A percentile compares a stretch with the other conserved stretches of the same genome.
These are phyloP conservation scores for Drosophila athabasca DNA, from an alignment of 1,140 invertebrate species.

Conservation along the genomic window DNA sequence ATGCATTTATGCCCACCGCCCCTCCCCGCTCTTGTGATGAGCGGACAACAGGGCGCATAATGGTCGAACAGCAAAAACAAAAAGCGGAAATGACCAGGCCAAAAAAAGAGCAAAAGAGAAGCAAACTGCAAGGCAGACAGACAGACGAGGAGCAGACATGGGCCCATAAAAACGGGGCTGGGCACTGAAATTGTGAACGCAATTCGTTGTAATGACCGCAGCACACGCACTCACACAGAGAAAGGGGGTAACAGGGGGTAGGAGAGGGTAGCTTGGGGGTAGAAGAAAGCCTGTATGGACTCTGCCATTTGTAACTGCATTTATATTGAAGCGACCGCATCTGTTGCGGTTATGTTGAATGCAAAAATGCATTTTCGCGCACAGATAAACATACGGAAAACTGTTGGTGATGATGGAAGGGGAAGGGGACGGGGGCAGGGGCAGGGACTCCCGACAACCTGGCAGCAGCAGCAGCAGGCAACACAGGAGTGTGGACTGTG, in stretches of 20 bases:
- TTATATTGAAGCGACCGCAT: slow-evolving; percentile 82
- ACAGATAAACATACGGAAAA: slow-evolving; percentile 73
- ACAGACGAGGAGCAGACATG: slow-evolving; percentile 25
- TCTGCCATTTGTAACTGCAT: slow-evolving; percentile 77
- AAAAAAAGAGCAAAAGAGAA: slow-evolving; percentile 53
- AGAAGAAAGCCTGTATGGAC: slow-evolving; percentile 10
- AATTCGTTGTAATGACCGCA: slow-evolving; percentile 77
- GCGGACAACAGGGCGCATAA: slow-evolving; percentile 69
- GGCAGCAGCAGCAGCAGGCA: slow-evolving; percentile 7
- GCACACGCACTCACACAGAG: slow-evolving; percentile 48
- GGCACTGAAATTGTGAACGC: slow-evolving; percentile 58
- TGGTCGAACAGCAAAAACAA: slow-evolving; percentile 51
- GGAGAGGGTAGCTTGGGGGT: not conserved
- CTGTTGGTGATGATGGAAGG: slow-evolving; percentile 31
- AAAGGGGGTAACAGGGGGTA: not conserved
- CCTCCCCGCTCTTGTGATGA: slow-evolving; percentile 37
- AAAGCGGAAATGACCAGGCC: slow-evolving; percentile 77
- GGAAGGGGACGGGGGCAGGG: too few species aligned
- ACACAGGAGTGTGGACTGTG: not conserved
- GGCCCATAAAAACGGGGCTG: slow-evolving; percentile 55
- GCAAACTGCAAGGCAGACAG: slow-evolving; percentile 29
- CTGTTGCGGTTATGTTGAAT: slow-evolving; percentile 81
- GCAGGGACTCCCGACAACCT: slow-evolving; percentile 23
- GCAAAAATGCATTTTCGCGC: slow-evolving; percentile 82
- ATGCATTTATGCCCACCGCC: slow-evolving; percentile 22